Evolutionary conservation across 2,113 vertebrate species (phyloP).

Genomic region (Orcinus orca): DNA sequence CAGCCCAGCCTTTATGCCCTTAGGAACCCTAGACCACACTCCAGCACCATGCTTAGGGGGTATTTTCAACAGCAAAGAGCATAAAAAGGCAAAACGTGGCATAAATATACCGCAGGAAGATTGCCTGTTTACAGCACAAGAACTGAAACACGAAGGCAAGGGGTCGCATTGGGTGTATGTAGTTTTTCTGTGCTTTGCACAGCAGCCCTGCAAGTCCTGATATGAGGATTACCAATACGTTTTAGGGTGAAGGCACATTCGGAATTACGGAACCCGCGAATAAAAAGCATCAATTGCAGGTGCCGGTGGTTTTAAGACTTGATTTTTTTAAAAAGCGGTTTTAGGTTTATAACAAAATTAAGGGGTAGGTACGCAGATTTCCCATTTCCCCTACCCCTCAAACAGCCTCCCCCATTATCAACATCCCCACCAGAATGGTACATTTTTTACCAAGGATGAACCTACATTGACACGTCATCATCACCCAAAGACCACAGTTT

Average conservation of each 20-base stretch:
- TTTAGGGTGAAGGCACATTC: accelerated
- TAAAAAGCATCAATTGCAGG: accelerated
- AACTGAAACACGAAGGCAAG: too few relatives aligned
- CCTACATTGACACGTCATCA: accelerated
- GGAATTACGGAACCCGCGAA: background rate
- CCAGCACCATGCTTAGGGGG: background rate
- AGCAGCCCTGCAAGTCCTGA: too few relatives aligned
- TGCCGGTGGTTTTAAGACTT: background rate
- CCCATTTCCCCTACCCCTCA: accelerated
- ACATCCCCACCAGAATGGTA: too few relatives aligned
- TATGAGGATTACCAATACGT: too few relatives aligned
- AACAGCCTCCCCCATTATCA: background rate
- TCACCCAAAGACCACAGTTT: background rate
- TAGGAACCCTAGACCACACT: accelerated
- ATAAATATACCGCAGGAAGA: too few relatives aligned
- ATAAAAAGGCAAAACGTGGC: background rate
- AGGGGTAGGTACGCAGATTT: too few relatives aligned
- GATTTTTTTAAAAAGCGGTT: background rate
- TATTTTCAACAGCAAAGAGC: background rate
- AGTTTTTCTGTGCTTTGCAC: background rate
- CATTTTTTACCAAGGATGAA: background rate
- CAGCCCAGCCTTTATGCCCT: accelerated
- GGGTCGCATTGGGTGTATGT: accelerated
- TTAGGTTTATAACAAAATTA: background rate
- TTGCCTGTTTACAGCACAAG: accelerated